Base-by-base conservation (phyloP, 2,113 vertebrate genomes). In the Crotophaga sulcirostris region DNA sequence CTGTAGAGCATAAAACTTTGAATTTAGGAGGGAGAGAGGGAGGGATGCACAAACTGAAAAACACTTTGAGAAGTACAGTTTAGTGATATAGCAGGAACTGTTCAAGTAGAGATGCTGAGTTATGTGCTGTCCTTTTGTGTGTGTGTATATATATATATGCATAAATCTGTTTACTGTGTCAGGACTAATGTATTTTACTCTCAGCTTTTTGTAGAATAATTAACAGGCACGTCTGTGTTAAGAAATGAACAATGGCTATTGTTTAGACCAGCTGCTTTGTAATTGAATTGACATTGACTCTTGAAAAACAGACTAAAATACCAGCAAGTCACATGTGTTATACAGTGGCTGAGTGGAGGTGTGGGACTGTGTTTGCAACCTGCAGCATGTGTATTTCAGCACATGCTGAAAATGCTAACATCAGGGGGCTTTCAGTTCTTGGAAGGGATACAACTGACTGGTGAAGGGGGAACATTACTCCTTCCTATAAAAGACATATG, bases 241-340 rank as follows among this genome's bases (percentile, higher is more conserved):
- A 87, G 55, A 59, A 93, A 16, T n/a, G 47, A 85, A 63, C 40
- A 74, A 33, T 87, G 38, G 72, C 83, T 94, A 56, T 78, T 81
- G 73, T 90, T 96, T 90, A 96, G 44, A 87, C 33, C 73, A 88
- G 58, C 55, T 90, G 72, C 63, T 90, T 85, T 80, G 68, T 90
- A 38, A 59, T 54, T 92, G 33, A 49, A 52, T 81, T 80, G 78
- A 79, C 58, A 66, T 11, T 85, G 85, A 54, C 38, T 85, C 49
- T 81, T 78, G 52, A 55, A 84, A 91, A 92, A 75, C 9, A 69
- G 29, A 23, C 47, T 78, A 10, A 95, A 77, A 54, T 47, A 11
- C 16, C 79, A 80, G 44, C 83, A 38, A 38, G 7, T 84, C 56
- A 40, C 34, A 6, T 56, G 72, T 47, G 56, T 73, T 68, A 16